Conservation (phyloP, 2,113 vertebrate species). For the Glaucidium brasilianum region DNA sequence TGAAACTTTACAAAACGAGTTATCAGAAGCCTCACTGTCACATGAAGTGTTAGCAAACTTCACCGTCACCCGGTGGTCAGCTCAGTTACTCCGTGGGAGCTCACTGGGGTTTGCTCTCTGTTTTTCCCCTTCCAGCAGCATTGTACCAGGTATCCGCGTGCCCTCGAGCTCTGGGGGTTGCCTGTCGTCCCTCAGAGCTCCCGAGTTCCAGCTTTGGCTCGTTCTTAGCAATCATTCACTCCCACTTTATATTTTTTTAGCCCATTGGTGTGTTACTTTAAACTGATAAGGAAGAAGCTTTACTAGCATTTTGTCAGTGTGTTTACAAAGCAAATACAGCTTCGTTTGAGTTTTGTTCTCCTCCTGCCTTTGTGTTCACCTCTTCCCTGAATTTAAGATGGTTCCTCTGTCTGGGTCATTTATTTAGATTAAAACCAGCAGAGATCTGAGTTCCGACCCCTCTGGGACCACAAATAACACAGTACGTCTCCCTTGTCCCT, state of each 20-base stretch:
- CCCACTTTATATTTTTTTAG: neutral
- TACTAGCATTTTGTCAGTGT: neutral
- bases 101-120: neutral
- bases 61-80: accelerated
- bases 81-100: accelerated
- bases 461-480: neutral
- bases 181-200: neutral
- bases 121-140: neutral
- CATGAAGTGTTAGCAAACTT: neutral
- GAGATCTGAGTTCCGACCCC: neutral
- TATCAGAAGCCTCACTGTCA: accelerated
- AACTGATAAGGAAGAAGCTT: neutral
- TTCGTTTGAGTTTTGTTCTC: neutral
- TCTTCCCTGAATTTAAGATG: neutral
- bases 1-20: accelerated
- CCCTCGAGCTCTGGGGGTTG: neutral
- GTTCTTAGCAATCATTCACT: neutral
- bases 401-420: conserved; percentile 19
- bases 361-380: neutral
- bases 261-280: neutral
- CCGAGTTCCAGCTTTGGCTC: neutral
- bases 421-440: conserved; percentile 62
- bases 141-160: accelerated
- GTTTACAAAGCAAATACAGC: conserved; percentile 24
- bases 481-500: neutral